A percentile compares a stretch with the other conserved stretches of the same genome.
These are phyloP conservation scores for Eugnorisma glareosa DNA, from an alignment of 2,888 invertebrate genomes.

Conservation along the genomic window DNA sequence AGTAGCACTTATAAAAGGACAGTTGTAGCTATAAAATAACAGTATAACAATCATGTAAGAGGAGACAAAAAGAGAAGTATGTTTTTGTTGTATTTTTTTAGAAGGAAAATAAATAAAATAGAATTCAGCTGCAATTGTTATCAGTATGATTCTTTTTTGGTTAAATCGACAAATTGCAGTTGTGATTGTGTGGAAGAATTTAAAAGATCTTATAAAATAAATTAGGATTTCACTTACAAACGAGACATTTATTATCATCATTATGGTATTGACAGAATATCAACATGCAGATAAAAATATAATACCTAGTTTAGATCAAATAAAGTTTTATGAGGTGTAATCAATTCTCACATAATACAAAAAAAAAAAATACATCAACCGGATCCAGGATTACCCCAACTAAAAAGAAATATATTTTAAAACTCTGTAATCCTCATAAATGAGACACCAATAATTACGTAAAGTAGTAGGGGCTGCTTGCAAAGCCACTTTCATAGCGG, in stretches of 20 bases:
- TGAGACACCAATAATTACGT: constrained; percentile 43
- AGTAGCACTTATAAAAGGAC: no score
- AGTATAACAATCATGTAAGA: no score
- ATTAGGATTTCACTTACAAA: neutral
- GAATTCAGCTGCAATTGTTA: neutral
- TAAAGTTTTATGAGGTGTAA: neutral
- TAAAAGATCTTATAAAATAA: neutral
- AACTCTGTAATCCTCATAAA: constrained; percentile 25
- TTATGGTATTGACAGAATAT: neutral
- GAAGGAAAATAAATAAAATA: neutral
- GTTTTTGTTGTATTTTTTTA: no score
- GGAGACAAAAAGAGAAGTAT: no score
- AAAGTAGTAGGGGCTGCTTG: constrained; percentile 72
- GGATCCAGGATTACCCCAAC: neutral
- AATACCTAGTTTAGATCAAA: neutral
- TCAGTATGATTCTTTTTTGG: neutral
- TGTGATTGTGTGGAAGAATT: no score
- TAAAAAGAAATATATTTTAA: neutral
- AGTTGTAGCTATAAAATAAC: no score
- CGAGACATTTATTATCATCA: neutral
- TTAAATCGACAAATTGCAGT: neutral
- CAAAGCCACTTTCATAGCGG: constrained; percentile 80
- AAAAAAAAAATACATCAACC: neutral
- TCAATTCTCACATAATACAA: constrained; percentile 2
- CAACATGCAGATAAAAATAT: neutral